Percentiles rank a stretch among this genome's conserved stretches.
phyloP scores from a whole-genome alignment of 2,888 invertebrate genomes.

The Aplocera efformata region DNA sequence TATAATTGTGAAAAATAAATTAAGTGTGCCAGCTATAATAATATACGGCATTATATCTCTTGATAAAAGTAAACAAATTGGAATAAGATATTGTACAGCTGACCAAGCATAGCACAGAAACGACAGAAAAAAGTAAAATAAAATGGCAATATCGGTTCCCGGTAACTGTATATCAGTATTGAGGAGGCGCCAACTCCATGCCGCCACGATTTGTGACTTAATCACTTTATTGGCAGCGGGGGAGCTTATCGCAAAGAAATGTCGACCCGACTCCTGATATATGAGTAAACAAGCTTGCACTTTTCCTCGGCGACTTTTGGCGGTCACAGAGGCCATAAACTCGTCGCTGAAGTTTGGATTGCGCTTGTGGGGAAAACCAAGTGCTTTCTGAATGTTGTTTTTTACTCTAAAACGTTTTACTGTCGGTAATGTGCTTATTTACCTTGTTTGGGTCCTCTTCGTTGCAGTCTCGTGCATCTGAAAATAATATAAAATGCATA shows the following conservation, averaged over 20 bases:
- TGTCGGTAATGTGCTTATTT: constrained; percentile 41
- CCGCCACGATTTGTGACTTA: constrained; percentile 77
- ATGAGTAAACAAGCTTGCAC: constrained; percentile 78
- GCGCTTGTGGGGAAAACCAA: constrained; percentile 53
- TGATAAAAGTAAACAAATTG: constrained; percentile 1
- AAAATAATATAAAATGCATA: constrained; percentile 40
- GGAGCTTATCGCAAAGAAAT: constrained; percentile 78
- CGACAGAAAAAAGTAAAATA: constrained; percentile 16
- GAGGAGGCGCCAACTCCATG: constrained; percentile 45
- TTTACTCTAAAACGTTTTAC: constrained; percentile 43
- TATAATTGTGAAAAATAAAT: too few species aligned
- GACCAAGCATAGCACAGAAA: constrained; percentile 6
- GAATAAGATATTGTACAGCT: neutral
- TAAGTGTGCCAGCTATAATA: too few species aligned
- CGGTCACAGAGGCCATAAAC: constrained; percentile 74
- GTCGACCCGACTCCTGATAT: constrained; percentile 67
- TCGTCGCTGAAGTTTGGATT: constrained; percentile 67
- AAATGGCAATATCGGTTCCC: constrained; percentile 26
- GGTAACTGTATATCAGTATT: constrained; percentile 42
- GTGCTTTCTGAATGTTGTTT: constrained; percentile 50
- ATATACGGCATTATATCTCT: too few species aligned
- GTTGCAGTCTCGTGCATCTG: constrained; percentile 67
- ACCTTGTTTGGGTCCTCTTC: constrained; percentile 64
- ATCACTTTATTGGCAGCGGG: constrained; percentile 80
- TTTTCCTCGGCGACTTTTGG: constrained; percentile 70